Conservation (phyloP, 1,140 invertebrate genomes). For the Hormaphis cornu region DNA sequence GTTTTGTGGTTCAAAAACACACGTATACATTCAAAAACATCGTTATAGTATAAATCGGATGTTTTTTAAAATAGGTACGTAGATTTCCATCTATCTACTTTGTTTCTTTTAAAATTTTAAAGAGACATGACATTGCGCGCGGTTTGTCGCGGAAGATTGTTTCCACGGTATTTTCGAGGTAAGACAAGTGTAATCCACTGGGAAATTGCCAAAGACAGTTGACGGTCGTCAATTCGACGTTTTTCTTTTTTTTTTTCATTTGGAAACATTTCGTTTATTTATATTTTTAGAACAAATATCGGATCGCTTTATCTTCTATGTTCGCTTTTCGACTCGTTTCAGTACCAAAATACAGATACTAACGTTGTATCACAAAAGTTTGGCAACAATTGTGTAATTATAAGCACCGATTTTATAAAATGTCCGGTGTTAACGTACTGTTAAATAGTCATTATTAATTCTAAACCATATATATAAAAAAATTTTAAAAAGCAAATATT, state of each 20-base stretch:
- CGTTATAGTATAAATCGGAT: too few relatives aligned
- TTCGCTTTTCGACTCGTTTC: neutral
- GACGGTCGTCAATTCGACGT: neutral
- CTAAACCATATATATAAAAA: too few relatives aligned
- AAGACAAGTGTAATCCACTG: neutral
- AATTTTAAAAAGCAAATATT: too few relatives aligned
- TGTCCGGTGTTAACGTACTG: too few relatives aligned
- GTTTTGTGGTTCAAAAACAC: too few relatives aligned
- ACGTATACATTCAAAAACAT: too few relatives aligned
- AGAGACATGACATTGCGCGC: neutral
- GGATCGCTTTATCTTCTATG: neutral
- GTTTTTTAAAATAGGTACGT: too few relatives aligned
- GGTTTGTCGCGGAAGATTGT: neutral
- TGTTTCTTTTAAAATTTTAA: neutral
- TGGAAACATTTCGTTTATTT: neutral
- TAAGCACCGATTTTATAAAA: too few relatives aligned
- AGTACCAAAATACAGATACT: neutral
- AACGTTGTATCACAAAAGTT: neutral
- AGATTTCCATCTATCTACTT: neutral
- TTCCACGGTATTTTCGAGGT: neutral
- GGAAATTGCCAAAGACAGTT: neutral
- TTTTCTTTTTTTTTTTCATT: slow-evolving; percentile 8
- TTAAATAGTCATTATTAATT: too few relatives aligned
- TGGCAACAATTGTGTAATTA: too few relatives aligned
- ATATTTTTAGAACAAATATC: slow-evolving; percentile 14